A percentile compares a stretch with the other conserved stretches of the same genome.
phyloP scores from a whole-genome alignment of 2,797 vertebrate genomes.

The Benthosema pterotum region DNA sequence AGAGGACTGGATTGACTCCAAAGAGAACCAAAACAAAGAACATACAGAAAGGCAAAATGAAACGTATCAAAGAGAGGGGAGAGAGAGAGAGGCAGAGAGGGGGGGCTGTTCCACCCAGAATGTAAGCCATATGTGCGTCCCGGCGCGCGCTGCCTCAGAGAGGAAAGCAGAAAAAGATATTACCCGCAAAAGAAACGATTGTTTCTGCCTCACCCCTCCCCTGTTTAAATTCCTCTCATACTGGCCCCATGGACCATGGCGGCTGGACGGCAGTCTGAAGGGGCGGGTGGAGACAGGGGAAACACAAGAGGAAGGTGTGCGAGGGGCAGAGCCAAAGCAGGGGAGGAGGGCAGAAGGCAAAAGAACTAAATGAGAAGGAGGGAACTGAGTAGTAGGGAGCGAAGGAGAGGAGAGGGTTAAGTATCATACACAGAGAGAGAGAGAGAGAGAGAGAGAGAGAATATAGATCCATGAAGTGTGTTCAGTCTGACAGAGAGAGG shows the following conservation, averaged over 20 bases:
- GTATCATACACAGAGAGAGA: conserved; percentile 16
- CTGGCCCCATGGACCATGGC: conserved; percentile 52
- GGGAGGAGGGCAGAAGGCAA: background rate
- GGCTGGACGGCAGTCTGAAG: conserved; percentile 28
- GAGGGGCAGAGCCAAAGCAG: background rate
- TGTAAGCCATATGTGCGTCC: conserved; percentile 67
- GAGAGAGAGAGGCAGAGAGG: conserved; percentile 2
- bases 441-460: background rate
- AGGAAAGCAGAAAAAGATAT: conserved; percentile 47
- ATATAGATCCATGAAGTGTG: background rate
- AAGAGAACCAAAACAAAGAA: background rate
- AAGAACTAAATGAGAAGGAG: too few species aligned
- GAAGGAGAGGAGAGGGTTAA: conserved; percentile 12
- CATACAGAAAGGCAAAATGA: background rate
- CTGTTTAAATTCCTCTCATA: conserved; percentile 69
- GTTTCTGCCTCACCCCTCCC: conserved; percentile 48
- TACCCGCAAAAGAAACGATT: conserved; percentile 50
- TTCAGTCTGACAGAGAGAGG: too few species aligned
- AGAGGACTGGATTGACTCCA: too few species aligned
- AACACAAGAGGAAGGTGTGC: background rate
- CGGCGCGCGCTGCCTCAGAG: conserved; percentile 38
- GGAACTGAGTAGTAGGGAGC: background rate
- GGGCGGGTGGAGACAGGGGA: background rate
- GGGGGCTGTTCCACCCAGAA: conserved; percentile 46
- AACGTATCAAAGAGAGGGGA: background rate